Evolutionary conservation across 2,797 vertebrate species (phyloP), one percentile per base, ranked within the genome.

Genomic region (Gadopsis marmoratus): DNA sequence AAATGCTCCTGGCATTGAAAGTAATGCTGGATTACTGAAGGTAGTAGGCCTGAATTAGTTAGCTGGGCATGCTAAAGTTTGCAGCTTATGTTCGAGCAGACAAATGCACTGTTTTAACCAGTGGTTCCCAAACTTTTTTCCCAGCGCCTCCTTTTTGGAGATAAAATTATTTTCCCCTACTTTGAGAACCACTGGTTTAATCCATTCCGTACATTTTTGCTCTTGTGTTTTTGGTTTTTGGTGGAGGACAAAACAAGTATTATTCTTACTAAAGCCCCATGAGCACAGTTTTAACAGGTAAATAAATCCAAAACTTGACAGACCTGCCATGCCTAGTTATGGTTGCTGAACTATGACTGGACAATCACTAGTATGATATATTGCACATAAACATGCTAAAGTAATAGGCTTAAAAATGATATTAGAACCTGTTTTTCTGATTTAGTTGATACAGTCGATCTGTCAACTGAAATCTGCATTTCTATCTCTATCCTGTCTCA

Each of bases 391-490:
- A 68, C 61, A 73, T 31, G 11, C n/a, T 3, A 0, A 4, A 63
- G 55, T 62, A 71, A 50, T 13, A 6, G 55, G 5, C n/a, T 26
- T 60, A n/a, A 61, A 79, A 64, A 74, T 33, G 31, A 41, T 54
- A 61, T 56, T 4, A 56, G 39, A 66, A 61, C 39, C 14, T 56
- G 12, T 61, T 67, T 50, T 47, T 47, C 31, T 77, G 11, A 62
- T 31, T 67, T 33, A 56, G 50, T 2, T 45, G 60, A 71, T 26
- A 26, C 45, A 67, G 71, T 55, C 53, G 2, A 79, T 83, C 66
- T 70, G 82, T 88, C 88, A 82, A 43, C 23, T n/a, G 43, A 61
- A 74, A 79, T 75, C 64, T 81, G 60, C 72, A 67, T 72, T 58
- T 79, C 23, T 47, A 35, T 79, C 74, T 81, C 75, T 6, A 23